Base-by-base conservation (phyloP, 1,140 invertebrate genomes). In the Rhyacophila brunnea region DNA sequence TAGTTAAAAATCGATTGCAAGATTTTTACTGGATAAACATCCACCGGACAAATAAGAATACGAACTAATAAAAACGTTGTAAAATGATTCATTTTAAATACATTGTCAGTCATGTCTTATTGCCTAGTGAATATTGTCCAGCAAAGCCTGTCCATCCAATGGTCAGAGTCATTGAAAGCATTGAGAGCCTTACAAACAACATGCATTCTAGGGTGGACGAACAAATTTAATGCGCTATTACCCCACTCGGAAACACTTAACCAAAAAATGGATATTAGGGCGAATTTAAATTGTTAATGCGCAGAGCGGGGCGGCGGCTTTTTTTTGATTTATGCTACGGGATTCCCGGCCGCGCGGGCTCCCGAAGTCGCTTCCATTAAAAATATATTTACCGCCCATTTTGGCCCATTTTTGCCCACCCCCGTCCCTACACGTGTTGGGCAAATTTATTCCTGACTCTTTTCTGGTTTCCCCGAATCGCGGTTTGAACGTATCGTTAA, bases 221-320 rank as follows among this genome's bases (percentile, higher is more conserved):
- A 28, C 10, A 23, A 49, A 60, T 54, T 52, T 52, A 49, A 52
- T 59, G 23, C 48, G 42, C 44, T 59, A 52, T 52, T 59, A 45
- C 50, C 42, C 17, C 17, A 44, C 59, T 55, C 59, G 51, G 53
- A 61, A 61, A 61, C 59, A 45, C 53, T 56, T 44, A 42, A 54
- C 46, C 45, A 28, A 55, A 61, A 56, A 61, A 61, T 61, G 52
- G 59, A 56, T 55, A 61, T 61, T 61, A 61, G 52, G 38, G 45
- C 3, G 40, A 61, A 61, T 56, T 56, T 55, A 61, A 55, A 61
- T 56, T 61, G 59, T 61, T 61, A 61, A 55, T 61, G 40, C 45
- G 13, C 52, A 23, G 19, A 51, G 38, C 47, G 18, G 20, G 46
- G 18, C 6, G 36, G 10, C 40, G 28, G n/a, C n/a, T n/a, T 32